Evolutionary conservation across 1,140 invertebrate species (phyloP).

Genomic region (Halesus radiatus): DNA sequence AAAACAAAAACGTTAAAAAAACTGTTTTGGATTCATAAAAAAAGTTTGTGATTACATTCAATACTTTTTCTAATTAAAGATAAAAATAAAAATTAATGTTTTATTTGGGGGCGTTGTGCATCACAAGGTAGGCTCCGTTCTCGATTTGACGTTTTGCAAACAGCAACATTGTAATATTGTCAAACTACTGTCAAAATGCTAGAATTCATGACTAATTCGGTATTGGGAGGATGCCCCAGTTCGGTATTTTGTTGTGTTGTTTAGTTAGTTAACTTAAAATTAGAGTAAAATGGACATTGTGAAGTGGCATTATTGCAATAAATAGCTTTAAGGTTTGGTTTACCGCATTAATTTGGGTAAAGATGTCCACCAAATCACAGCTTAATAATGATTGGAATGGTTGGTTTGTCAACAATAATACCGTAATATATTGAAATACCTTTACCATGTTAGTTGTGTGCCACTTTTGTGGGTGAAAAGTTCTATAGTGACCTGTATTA

Average conservation of each 20-base stretch:
- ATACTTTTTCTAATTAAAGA: too few species aligned
- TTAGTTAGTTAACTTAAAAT: slow-evolving; percentile 32
- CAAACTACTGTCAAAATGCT: slow-evolving; percentile 53
- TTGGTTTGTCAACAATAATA: slow-evolving; percentile 44
- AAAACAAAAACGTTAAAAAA: too few species aligned
- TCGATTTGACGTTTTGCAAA: background rate
- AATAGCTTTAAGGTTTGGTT: slow-evolving; percentile 42
- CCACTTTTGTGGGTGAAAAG: slow-evolving; percentile 1
- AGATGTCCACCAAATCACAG: slow-evolving; percentile 56
- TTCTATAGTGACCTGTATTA: background rate
- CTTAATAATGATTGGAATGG: slow-evolving; percentile 56
- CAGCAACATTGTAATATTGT: slow-evolving; percentile 50
- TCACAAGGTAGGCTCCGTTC: too few species aligned
- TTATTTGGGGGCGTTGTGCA: too few species aligned
- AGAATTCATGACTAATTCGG: slow-evolving; percentile 44
- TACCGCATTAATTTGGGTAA: slow-evolving; percentile 26
- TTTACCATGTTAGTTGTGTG: background rate
- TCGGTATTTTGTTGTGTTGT: slow-evolving; percentile 41
- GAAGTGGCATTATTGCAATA: slow-evolving; percentile 45
- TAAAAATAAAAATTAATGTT: too few species aligned
- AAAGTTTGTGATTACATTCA: too few species aligned
- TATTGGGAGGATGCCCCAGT: slow-evolving; percentile 45
- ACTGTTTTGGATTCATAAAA: too few species aligned
- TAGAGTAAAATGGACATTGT: slow-evolving; percentile 40
- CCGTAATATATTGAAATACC: slow-evolving; percentile 18